Percentiles rank a stretch among this genome's conserved stretches.
Conservation (phyloP, 2,797 vertebrate genomes). For the Pitangus sulphuratus region DNA sequence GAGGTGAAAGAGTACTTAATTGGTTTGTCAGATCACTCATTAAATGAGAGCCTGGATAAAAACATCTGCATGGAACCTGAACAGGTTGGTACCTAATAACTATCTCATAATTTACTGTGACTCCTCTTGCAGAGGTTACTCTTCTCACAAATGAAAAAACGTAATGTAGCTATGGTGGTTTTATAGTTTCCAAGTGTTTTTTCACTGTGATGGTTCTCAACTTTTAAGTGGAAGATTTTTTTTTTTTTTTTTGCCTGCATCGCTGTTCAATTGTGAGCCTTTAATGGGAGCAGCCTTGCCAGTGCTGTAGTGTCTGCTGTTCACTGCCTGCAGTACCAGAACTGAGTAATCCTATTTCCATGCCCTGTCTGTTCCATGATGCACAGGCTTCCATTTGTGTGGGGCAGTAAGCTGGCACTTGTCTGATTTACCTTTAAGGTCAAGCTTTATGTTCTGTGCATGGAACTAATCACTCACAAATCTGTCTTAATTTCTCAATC, state of each 20-base stretch:
- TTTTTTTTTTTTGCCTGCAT: not conserved
- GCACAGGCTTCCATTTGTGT: not conserved
- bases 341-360: rapidly evolving
- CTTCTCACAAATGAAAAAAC: not conserved
- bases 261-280: not conserved
- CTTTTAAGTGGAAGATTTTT: not conserved
- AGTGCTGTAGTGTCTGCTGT: not conserved
- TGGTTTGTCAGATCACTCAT: constrained; percentile 77
- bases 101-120: not conserved
- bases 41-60: constrained; percentile 69
- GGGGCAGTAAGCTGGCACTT: not conserved
- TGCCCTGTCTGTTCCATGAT: not conserved
- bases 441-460: not conserved
- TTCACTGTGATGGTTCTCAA: not conserved
- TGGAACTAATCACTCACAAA: not conserved
- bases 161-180: not conserved
- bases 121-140: not conserved
- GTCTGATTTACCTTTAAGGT: not conserved
- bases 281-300: not conserved
- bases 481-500: not conserved
- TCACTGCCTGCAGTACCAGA: not conserved
- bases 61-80: constrained; percentile 50
- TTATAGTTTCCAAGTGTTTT: not conserved
- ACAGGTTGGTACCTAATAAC: constrained; percentile 75
- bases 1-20: constrained; percentile 83